These are phyloP conservation scores for Araneus ventricosus DNA, from an alignment of 1,140 invertebrate species.

Conservation along the genomic window DNA sequence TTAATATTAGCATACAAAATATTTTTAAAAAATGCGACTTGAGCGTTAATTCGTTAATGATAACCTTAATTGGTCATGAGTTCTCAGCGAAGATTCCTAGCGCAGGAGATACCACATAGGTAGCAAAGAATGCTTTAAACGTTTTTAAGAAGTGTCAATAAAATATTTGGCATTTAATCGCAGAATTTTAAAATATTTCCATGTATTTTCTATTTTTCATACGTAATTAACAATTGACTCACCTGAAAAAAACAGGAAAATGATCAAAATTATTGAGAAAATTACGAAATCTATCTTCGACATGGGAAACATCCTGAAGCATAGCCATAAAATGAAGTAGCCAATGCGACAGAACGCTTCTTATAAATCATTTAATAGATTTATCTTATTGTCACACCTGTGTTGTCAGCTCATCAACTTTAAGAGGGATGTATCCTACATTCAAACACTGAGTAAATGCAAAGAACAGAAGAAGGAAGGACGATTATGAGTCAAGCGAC, in stretches of 20 bases:
- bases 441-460: not conserved
- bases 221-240: not conserved
- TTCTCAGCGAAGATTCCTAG: no score
- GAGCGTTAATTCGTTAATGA: no score
- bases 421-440: not conserved
- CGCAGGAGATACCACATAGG: no score
- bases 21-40: no score
- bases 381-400: not conserved
- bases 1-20: no score
- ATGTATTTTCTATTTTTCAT: no score
- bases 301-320: not conserved
- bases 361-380: not conserved
- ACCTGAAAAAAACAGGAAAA: not conserved
- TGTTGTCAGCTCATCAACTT: not conserved
- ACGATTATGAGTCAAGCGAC: not conserved
- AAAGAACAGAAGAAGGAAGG: not conserved
- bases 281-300: not conserved
- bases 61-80: no score
- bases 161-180: no score
- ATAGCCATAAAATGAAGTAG: not conserved
- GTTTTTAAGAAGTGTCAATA: no score
- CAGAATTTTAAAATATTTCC: no score
- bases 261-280: not conserved
- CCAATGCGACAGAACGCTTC: not conserved
- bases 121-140: no score